Evolutionary conservation across 2,888 invertebrate genomes (phyloP), one percentile per base, ranked within the genome.

Genomic region (Molorchus minor): DNA sequence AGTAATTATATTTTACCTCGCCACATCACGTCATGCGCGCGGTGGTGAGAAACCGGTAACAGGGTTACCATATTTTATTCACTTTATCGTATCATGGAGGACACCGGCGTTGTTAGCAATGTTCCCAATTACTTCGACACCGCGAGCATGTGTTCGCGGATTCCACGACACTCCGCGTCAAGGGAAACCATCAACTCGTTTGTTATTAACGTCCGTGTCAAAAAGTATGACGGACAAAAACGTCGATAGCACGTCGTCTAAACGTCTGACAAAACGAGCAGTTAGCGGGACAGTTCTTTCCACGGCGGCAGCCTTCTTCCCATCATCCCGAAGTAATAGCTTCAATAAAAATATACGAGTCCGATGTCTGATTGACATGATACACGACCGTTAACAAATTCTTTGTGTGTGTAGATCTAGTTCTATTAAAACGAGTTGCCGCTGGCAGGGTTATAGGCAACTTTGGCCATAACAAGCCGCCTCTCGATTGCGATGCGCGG

Each of bases 301-400:
- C 38, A 35, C 30, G 56, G 56, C 56, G 49, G 56, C 47, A 13
- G 55, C 45, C 25, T 35, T n/a, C 15, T 12, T n/a, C 12, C n/a
- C 5, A 36, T 36, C 5, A 36, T n/a, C 5, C 25, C 25, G 25
- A 25, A 60, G 56, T 62, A 62, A 62, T 65, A 59, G 61, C 53
- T 55, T 55, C 61, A 62, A 62, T 62, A 62, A 65, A 61, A 63
- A 63, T 65, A 62, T 62, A 65, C 65, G 56, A 56, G 64, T 55
- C 46, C 56, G 67, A 72, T 66, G 68, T 73, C 68, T 70, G 73
- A 74, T 73, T 72, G 73, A 73, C 74, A 71, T 74, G 74, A 73
- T 74, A 74, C 74, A 74, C 66, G 74, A 71, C 70, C 65, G 69
- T 69, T 69, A 71, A 74, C 74, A 73, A 74, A 74, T 74, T 73